Evolutionary conservation across 2,888 invertebrate genomes (phyloP), one percentile per base, ranked within the genome.

Genomic region (Uropetala carovei): DNA sequence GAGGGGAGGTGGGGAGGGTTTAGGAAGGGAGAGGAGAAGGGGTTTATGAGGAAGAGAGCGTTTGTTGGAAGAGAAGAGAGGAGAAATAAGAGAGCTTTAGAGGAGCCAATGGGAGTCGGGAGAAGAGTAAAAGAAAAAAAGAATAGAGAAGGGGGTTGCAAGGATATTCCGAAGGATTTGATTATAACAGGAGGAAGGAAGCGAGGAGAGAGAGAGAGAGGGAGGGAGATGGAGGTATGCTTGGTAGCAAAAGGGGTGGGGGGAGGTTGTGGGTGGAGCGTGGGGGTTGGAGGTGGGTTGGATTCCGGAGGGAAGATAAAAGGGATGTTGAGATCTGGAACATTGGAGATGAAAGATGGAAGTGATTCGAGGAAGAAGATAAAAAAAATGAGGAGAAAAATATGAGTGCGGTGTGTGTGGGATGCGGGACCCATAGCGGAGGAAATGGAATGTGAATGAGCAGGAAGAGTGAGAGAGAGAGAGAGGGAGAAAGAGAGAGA

Each of bases 261-360:
- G n/a, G n/a, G n/a, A n/a, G 43, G 5, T 43, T 43, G 43, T 5
- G 75, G 75, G 14, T 11, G 75, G 18, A 27, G 22, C n/a, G n/a
- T n/a, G n/a, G n/a, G n/a, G n/a, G n/a, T n/a, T n/a, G n/a, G n/a
- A n/a, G n/a, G n/a, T n/a, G 9, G 75, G 4, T 0, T 11, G 18
- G 75, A n/a, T 11, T 9, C 3, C 16, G 11, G 30, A 30, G 60
- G 60, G 86, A 18, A 8, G 27, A 30, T 59, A 14, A 14, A 30
- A 13, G 16, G 30, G 30, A 83, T 18, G 43, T 14, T 75, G 75
- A 75, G 27, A 75, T 75, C 75, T 75, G 8, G 68, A 68, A n/a
- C 68, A 30, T n/a, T 9, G 14, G 13, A 86, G 86, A 59, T 86
- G 86, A 86, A 86, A 86, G 22, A 60, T 86, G 64, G 30, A 30